These are phyloP conservation scores for Lepidurus apus DNA, from an alignment of 1,140 invertebrate genomes.

Conservation along the genomic window DNA sequence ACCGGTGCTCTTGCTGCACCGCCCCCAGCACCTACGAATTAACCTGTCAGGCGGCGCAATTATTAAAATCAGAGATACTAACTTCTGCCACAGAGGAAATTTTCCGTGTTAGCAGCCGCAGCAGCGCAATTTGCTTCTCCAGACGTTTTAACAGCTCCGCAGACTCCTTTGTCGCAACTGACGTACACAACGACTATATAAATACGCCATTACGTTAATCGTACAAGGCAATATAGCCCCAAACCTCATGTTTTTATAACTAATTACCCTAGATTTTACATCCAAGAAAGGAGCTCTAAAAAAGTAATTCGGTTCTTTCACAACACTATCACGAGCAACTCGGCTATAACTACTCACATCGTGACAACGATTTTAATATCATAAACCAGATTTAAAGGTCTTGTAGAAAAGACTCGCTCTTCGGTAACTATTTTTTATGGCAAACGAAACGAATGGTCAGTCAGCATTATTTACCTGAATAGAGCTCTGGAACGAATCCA, in stretches of 20 bases:
- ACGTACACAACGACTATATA: constrained; percentile 42
- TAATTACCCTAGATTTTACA: too few species aligned
- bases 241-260: too few species aligned
- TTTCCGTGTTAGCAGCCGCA: constrained; percentile 45
- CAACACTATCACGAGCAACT: constrained; percentile 35
- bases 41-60: background rate
- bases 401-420: background rate
- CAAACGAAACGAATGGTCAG: too few species aligned
- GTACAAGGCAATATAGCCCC: too few species aligned
- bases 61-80: constrained; percentile 26
- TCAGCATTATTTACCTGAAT: constrained; percentile 41
- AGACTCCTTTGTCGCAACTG: constrained; percentile 38
- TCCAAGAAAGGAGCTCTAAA: constrained; percentile 35
- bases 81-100: constrained; percentile 49
- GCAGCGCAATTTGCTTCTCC: constrained; percentile 46
- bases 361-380: background rate
- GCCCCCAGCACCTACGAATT: constrained; percentile 44
- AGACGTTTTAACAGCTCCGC: constrained; percentile 45
- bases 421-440: too few species aligned
- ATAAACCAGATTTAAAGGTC: background rate
- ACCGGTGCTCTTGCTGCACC: constrained; percentile 51
- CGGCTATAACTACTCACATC: constrained; percentile 34
- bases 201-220: background rate
- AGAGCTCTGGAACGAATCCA: constrained; percentile 44
- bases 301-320: constrained; percentile 36